Percentiles rank a stretch among this genome's conserved stretches.
Conservation (phyloP, 2,888 invertebrate species). For the Arctia plantaginis region DNA sequence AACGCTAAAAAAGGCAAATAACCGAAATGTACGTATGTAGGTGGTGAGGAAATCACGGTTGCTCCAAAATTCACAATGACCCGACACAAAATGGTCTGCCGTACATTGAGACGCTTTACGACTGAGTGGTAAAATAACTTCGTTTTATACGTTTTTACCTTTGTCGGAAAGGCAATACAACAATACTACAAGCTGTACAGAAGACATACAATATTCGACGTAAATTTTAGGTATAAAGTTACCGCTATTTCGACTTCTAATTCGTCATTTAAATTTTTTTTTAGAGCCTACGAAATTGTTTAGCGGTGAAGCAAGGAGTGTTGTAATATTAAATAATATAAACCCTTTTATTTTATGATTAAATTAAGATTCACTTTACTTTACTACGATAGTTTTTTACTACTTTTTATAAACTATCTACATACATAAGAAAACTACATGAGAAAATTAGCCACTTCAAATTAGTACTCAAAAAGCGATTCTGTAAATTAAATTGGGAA, state of each 20-base stretch:
- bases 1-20: conserved; percentile 39
- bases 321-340: background rate
- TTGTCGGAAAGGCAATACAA: conserved; percentile 46
- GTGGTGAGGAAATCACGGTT: conserved; percentile 55
- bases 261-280: background rate
- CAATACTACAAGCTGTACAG: conserved; percentile 26
- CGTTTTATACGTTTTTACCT: conserved; percentile 62
- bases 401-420: background rate
- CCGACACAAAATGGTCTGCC: conserved; percentile 40
- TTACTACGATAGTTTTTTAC: background rate
- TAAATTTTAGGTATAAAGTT: conserved; percentile 38
- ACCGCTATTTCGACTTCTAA: conserved; percentile 26
- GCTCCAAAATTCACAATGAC: conserved; percentile 46
- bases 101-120: conserved; percentile 61
- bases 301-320: too few species aligned
- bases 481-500: background rate
- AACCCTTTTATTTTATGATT: background rate
- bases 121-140: conserved; percentile 61
- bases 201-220: conserved; percentile 34
- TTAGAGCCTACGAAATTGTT: background rate
- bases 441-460: background rate
- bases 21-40: conserved; percentile 41
- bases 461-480: background rate
- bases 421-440: background rate
- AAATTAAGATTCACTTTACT: background rate